These are phyloP conservation scores for Pocillopora verrucosa DNA, from an alignment of 64 coral and sea anemone species.

Conservation along the genomic window DNA sequence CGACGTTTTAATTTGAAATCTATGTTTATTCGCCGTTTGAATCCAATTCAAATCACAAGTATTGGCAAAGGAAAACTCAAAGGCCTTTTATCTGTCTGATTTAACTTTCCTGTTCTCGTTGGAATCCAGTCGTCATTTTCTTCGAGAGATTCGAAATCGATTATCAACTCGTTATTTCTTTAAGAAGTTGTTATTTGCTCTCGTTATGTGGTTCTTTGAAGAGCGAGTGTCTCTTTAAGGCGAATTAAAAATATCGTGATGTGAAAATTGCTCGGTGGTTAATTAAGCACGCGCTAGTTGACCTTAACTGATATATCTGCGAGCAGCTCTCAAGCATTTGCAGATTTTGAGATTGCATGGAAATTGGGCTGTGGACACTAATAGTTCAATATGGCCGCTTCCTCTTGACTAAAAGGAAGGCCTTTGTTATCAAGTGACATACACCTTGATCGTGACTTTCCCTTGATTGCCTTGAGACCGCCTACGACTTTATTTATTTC, in stretches of 20 bases:
- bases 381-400: slow-evolving; percentile 13
- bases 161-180: slow-evolving; percentile 26
- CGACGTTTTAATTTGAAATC: slow-evolving; percentile 28
- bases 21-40: slow-evolving; percentile 21
- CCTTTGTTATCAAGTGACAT: slow-evolving; percentile 47
- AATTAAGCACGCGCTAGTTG: not conserved
- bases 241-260: slow-evolving; percentile 22
- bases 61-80: not conserved
- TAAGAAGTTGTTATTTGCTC: slow-evolving; percentile 1
- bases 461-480: not conserved
- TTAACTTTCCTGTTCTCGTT: not conserved
- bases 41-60: slow-evolving; percentile 15
- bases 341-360: not conserved
- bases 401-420: slow-evolving; percentile 29
- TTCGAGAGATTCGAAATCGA: slow-evolving; percentile 21
- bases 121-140: not conserved
- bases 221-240: slow-evolving; percentile 28
- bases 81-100: not conserved
- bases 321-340: not conserved
- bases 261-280: not conserved
- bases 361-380: slow-evolving; percentile 4
- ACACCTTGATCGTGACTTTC: slow-evolving; percentile 29
- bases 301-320: not conserved
- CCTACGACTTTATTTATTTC: not conserved
- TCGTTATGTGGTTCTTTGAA: slow-evolving; percentile 16